A percentile compares a stretch with the other conserved stretches of the same genome.
These are phyloP conservation scores for Euspilapteryx auroguttella DNA, from an alignment of 2,888 invertebrate genomes.

Conservation along the genomic window DNA sequence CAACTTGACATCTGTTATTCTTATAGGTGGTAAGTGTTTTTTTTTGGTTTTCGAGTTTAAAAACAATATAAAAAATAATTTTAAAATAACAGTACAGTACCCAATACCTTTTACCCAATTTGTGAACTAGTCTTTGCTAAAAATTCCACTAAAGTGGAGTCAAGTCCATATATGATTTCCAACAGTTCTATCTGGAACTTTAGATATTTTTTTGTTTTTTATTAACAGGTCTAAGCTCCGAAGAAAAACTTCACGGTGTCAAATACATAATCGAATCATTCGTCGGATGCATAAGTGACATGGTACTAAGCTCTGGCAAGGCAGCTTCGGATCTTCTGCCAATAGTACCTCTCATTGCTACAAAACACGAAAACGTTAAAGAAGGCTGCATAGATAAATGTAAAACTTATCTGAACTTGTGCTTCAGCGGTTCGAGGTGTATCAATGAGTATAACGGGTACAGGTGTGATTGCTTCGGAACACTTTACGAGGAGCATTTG, in stretches of 20 bases:
- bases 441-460: slow-evolving; percentile 90
- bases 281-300: slow-evolving; percentile 88
- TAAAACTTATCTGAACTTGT: slow-evolving; percentile 77
- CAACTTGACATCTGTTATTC: slow-evolving; percentile 83
- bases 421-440: slow-evolving; percentile 85
- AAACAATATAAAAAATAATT: no score
- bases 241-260: slow-evolving; percentile 85
- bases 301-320: slow-evolving; percentile 83
- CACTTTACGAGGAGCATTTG: slow-evolving; percentile 86
- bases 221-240: slow-evolving; percentile 85
- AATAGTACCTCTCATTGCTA: slow-evolving; percentile 81
- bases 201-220: no score
- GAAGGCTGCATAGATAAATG: slow-evolving; percentile 89
- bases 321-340: slow-evolving; percentile 81
- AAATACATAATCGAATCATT: slow-evolving; percentile 93
- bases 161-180: no score
- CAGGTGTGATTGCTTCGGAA: slow-evolving; percentile 92
- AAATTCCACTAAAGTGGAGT: no score
- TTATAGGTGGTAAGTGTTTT: slow-evolving; percentile 85
- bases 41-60: no score
- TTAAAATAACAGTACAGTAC: no score
- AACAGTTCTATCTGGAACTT: no score
- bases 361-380: slow-evolving; percentile 86
- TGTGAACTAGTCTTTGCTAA: no score
- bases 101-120: no score